Percentiles rank a stretch among this genome's conserved stretches.
phyloP scores from a whole-genome alignment of 2,797 vertebrate genomes.

The Cynopterus sphinx region DNA sequence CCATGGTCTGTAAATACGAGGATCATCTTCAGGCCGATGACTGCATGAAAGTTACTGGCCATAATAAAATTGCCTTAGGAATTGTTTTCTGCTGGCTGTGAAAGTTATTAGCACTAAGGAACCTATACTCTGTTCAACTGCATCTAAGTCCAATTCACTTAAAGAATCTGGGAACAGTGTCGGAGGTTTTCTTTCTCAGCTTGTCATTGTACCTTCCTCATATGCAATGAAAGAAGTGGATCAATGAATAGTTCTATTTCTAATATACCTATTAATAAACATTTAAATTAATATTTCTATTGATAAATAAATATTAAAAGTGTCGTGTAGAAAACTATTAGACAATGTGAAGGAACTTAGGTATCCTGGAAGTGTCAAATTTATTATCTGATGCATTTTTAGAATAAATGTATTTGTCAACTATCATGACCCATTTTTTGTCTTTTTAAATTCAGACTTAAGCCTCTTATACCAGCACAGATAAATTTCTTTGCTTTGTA shows the following conservation, averaged over 20 bases:
- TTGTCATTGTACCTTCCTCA: background rate
- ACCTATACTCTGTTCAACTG: background rate
- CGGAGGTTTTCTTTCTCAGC: background rate
- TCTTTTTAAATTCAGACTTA: constrained; percentile 53
- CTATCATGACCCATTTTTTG: background rate
- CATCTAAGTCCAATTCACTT: background rate
- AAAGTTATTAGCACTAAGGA: background rate
- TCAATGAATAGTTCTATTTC: constrained; percentile 1
- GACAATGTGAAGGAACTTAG: background rate
- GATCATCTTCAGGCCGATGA: background rate
- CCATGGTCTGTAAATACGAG: background rate
- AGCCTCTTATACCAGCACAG: background rate
- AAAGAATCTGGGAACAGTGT: background rate
- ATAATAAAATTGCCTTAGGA: background rate
- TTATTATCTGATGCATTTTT: constrained; percentile 27
- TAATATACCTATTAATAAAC: constrained; percentile 10
- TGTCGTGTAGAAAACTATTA: background rate
- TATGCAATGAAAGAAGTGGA: background rate
- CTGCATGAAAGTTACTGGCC: background rate
- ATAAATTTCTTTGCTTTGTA: constrained; percentile 76
- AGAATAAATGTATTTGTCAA: constrained; percentile 48
- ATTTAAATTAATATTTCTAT: background rate
- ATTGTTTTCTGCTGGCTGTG: background rate
- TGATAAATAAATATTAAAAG: constrained; percentile 3
- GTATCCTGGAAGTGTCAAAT: background rate